These are phyloP conservation scores for Bucorvus abyssinicus DNA, from an alignment of 2,797 vertebrate species.

Conservation along the genomic window DNA sequence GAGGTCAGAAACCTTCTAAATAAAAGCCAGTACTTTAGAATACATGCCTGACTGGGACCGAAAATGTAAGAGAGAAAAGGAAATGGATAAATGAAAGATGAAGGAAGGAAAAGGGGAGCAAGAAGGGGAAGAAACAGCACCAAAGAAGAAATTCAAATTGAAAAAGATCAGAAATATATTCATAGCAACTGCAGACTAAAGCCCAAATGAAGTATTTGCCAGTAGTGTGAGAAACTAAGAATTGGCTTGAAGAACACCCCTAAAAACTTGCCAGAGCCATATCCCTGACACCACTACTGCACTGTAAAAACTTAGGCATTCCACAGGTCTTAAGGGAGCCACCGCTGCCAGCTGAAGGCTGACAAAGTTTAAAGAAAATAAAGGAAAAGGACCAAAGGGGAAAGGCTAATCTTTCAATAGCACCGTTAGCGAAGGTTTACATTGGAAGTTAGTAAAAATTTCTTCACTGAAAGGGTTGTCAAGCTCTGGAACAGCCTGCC, in stretches of 20 bases:
- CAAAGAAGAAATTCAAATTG: not conserved
- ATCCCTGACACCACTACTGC: not conserved
- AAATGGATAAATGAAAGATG: not conserved
- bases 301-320: not conserved
- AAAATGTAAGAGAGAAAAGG: not conserved
- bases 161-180: not conserved
- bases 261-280: not conserved
- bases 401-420: not conserved
- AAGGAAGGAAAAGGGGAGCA: not conserved
- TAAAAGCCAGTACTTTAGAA: not conserved
- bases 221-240: not conserved
- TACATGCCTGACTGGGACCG: not conserved
- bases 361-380: not conserved
- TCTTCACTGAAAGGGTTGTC: too few species aligned
- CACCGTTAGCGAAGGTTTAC: not conserved
- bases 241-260: not conserved
- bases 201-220: not conserved
- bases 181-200: not conserved
- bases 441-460: too few species aligned
- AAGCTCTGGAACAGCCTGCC: too few species aligned
- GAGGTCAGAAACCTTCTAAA: not conserved
- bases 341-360: not conserved
- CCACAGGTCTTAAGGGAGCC: not conserved
- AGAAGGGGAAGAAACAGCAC: not conserved
- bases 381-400: not conserved